These are phyloP conservation scores for Coturnix japonica DNA, from an alignment of 2,113 vertebrate genomes.

Conservation along the genomic window DNA sequence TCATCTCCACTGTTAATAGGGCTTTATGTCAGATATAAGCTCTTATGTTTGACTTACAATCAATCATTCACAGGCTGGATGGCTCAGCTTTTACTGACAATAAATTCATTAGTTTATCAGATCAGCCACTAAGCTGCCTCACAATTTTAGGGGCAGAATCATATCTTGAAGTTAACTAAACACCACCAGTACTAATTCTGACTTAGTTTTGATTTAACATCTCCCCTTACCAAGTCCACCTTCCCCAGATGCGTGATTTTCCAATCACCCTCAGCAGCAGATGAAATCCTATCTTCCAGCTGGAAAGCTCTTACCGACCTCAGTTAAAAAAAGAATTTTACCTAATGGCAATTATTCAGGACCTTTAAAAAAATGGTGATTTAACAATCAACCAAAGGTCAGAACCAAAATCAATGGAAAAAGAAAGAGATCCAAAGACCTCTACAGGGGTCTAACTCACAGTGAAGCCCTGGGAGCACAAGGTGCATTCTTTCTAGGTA, in stretches of 20 bases:
- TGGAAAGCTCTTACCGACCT: constrained; percentile 31
- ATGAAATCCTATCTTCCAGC: constrained; percentile 29
- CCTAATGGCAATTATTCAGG: not conserved
- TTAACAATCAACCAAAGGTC: constrained; percentile 39
- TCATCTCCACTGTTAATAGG: not conserved
- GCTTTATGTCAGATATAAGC: rapidly evolving
- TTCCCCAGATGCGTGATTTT: not conserved
- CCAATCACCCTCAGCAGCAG: not conserved
- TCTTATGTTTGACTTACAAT: not conserved
- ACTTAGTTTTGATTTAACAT: constrained; percentile 2
- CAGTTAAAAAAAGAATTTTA: not conserved
- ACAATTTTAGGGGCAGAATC: not conserved
- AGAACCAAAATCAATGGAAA: constrained; percentile 20
- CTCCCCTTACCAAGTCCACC: not conserved
- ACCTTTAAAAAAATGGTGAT: constrained; percentile 26
- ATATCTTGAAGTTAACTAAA: not conserved
- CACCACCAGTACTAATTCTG: not conserved
- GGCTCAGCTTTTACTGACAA: not conserved
- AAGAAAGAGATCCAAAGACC: not conserved
- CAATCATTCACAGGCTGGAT: not conserved
- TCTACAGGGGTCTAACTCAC: not conserved
- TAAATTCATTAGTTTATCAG: not conserved
- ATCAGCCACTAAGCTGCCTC: not conserved
- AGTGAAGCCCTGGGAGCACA: not conserved
- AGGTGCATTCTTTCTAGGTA: not conserved